Evolutionary conservation across 2,797 vertebrate genomes (phyloP), one percentile per base, ranked within the genome.

Genomic region (Hyperoplus lanceolatus): DNA sequence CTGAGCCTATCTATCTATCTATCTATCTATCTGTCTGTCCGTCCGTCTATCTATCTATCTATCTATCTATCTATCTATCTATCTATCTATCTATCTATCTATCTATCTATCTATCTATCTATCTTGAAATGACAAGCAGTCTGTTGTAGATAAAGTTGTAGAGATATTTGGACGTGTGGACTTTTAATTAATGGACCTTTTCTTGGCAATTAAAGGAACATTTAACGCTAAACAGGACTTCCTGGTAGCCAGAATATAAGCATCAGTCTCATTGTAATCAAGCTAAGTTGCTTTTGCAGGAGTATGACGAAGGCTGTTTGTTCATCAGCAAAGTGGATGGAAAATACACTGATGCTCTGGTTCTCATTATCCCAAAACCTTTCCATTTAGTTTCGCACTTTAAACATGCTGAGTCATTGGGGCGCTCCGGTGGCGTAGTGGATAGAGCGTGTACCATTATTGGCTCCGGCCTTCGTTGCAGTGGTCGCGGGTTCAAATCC

Each of bases 171-270:
- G 6, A 55, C 42, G 39, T 9, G 41, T 8, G 4, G 73, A 60
- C 48, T 60, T 48, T 14, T 43, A 29, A 21, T 48, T 56, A 55
- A 50, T 14, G 18, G 51, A 63, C 6, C 18, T 29, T 29, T 56
- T 56, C 15, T 16, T 50, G 53, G 51, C 62, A 43, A 50, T 77
- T 42, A 76, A 63, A 70, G 21, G 46, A 59, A 54, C 8, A 3
- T 48, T 71, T 42, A 48, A 4, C 6, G 5, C 38, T 14, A 11
- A 51, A 16, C 29, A 38, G 1, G 8, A 0, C 8, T 39, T 73
- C 51, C 45, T 41, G 61, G 43, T 48, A 45, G 48, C 21, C 5
- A 16, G 59, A 1, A 6, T 13, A 3, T 3, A 2, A 29, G 29
- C 29, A 29, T 29, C 4, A 48, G 57, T 0, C 49, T 6, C 16